Evolutionary conservation across 2,113 vertebrate species (phyloP).

Genomic region (Rafetus swinhoei): DNA sequence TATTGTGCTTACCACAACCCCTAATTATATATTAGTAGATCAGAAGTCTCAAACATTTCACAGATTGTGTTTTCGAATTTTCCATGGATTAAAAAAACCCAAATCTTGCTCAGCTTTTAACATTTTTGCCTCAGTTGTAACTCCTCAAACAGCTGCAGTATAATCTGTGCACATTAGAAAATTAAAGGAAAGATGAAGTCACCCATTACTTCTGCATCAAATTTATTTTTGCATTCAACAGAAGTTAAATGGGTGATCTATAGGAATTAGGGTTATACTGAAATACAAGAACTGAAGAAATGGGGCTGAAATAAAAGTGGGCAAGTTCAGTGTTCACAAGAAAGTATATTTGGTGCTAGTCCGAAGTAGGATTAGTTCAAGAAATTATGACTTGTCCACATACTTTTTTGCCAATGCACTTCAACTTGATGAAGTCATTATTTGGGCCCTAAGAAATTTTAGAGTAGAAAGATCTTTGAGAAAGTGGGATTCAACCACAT

Average conservation of each 20-base stretch:
- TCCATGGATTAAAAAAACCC: neutral
- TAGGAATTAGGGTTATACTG: neutral
- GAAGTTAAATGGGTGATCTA: neutral
- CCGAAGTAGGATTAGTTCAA: neutral
- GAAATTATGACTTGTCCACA: neutral
- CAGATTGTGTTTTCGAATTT: neutral
- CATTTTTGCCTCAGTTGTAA: neutral
- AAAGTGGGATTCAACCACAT: neutral
- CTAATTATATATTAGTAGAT: neutral
- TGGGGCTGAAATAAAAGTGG: neutral
- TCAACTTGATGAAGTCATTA: neutral
- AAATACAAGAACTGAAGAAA: neutral
- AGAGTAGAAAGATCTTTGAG: neutral
- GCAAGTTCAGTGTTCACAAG: neutral
- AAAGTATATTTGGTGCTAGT: neutral
- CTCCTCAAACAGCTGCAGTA: neutral
- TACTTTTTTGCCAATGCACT: neutral
- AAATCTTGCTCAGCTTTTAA: too few relatives aligned
- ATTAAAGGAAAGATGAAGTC: neutral
- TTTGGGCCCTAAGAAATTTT: neutral
- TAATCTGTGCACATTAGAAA: neutral
- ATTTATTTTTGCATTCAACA: neutral
- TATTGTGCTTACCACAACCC: neutral
- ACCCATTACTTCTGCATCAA: neutral
- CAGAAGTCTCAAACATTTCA: neutral